Conservation (phyloP, 2,113 vertebrate species). For the Triplophysa dalaica region DNA sequence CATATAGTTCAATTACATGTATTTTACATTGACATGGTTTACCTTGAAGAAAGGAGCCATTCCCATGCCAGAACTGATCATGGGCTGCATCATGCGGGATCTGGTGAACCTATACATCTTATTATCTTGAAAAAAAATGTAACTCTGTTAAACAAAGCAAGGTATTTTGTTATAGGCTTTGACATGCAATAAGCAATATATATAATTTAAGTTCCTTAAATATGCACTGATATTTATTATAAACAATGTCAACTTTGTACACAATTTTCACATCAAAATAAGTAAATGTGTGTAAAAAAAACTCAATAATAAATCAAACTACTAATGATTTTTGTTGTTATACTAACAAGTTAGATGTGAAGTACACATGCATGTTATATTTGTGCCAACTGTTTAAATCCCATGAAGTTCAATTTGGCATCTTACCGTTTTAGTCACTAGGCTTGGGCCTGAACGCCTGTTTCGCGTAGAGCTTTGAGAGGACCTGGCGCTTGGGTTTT, state of each 20-base stretch:
- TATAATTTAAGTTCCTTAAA: not conserved
- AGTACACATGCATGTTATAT: not conserved
- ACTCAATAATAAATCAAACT: not conserved
- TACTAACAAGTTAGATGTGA: not conserved
- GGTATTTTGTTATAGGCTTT: not conserved
- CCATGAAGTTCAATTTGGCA: conserved; percentile 47
- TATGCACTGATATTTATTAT: too few species aligned
- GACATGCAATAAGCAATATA: not conserved
- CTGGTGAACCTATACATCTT: conserved; percentile 77
- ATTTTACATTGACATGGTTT: conserved; percentile 35
- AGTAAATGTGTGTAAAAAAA: not conserved
- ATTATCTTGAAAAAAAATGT: conserved; percentile 57
- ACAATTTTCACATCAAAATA: not conserved
- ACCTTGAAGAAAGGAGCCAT: conserved; percentile 80
- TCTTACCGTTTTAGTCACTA: conserved; percentile 74
- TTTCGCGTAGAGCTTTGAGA: conserved; percentile 71
- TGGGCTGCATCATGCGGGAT: conserved; percentile 73
- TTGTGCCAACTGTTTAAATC: not conserved
- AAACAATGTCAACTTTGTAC: too few species aligned
- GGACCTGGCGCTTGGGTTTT: conserved; percentile 78
- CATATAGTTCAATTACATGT: not conserved
- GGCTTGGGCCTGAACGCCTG: conserved; percentile 66
- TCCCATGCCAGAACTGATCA: conserved; percentile 75
- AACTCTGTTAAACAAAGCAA: not conserved
- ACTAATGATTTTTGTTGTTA: not conserved